Evolutionary conservation across 2,797 vertebrate genomes (phyloP).

Genomic region (Martes flavigula): DNA sequence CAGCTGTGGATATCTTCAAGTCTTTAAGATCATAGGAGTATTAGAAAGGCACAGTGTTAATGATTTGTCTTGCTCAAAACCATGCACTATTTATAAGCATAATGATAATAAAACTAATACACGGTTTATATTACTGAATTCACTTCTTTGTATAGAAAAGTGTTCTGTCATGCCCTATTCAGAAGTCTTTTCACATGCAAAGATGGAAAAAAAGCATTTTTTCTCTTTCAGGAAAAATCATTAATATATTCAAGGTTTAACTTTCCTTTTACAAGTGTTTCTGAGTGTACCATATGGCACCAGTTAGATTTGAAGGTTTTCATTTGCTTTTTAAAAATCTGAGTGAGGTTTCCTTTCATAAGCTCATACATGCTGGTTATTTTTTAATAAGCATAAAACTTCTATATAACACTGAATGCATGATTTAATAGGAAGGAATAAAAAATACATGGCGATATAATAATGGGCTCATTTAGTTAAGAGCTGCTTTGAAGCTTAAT

Average conservation of each 20-base stretch:
- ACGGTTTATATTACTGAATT: constrained; percentile 50
- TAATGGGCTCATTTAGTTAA: constrained; percentile 75
- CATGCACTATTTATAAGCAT: constrained; percentile 26
- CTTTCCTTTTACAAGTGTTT: constrained; percentile 78
- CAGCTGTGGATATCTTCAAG: not conserved
- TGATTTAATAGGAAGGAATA: constrained; percentile 75
- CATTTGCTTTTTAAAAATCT: constrained; percentile 79
- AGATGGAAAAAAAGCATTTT: constrained; percentile 60
- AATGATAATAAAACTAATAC: not conserved
- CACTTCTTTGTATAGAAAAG: constrained; percentile 30
- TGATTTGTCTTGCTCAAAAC: constrained; percentile 51
- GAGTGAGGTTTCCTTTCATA: constrained; percentile 76
- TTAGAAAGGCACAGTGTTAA: constrained; percentile 31
- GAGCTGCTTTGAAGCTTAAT: constrained; percentile 65
- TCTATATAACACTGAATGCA: constrained; percentile 72
- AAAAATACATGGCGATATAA: constrained; percentile 67
- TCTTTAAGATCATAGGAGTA: constrained; percentile 4
- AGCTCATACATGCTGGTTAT: constrained; percentile 73
- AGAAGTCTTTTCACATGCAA: constrained; percentile 65
- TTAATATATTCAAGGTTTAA: constrained; percentile 82
- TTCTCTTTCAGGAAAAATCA: constrained; percentile 65
- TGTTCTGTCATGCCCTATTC: constrained; percentile 30
- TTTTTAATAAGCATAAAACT: constrained; percentile 79
- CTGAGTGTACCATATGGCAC: constrained; percentile 77
- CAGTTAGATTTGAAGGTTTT: constrained; percentile 79